phyloP scores from a whole-genome alignment of 2,797 vertebrate species.

The Anguilla pacifica region DNA sequence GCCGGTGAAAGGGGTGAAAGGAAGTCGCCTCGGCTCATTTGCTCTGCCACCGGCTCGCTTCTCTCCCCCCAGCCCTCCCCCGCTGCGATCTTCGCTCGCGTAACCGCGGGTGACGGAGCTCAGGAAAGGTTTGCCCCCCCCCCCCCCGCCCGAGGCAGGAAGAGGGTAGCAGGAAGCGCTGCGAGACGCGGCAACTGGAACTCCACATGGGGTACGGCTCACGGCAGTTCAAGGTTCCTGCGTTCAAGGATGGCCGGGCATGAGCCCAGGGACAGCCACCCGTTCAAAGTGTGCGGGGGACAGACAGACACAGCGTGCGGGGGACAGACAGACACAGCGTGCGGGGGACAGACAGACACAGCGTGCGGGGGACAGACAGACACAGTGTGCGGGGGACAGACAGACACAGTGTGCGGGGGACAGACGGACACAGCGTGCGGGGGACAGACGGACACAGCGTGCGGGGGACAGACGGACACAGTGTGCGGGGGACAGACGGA shows the following conservation, averaged over 20 bases:
- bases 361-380: not conserved
- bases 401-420: too few relatives aligned
- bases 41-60: conserved; percentile 54
- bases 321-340: too few relatives aligned
- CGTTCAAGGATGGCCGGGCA: not conserved
- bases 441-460: too few relatives aligned
- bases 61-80: conserved; percentile 24
- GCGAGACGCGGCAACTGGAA: not conserved
- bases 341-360: too few relatives aligned
- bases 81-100: not conserved
- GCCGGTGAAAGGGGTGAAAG: not conserved
- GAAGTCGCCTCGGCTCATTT: conserved; percentile 66
- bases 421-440: too few relatives aligned
- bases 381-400: too few relatives aligned
- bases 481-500: too few relatives aligned
- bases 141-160: too few relatives aligned
- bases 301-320: not conserved
- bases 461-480: too few relatives aligned
- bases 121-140: not conserved
- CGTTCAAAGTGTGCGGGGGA: not conserved
- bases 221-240: not conserved
- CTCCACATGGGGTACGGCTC: too few relatives aligned
- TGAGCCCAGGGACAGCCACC: not conserved
- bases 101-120: not conserved
- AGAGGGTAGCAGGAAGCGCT: too few relatives aligned